Base-by-base conservation (phyloP, 2,113 vertebrate genomes). In the Cryptotis parvus region DNA sequence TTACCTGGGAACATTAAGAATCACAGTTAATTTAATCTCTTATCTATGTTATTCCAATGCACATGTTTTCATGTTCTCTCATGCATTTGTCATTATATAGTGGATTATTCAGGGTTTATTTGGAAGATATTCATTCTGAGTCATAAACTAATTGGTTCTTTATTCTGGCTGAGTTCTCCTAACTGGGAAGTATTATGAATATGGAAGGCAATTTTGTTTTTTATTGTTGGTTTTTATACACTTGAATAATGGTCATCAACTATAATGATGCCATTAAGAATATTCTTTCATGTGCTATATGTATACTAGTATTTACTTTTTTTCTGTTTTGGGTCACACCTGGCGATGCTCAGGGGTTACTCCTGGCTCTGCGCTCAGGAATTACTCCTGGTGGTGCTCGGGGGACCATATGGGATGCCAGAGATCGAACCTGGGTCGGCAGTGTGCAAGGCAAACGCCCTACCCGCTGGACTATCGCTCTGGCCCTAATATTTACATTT, bases 1-100 rank as follows among this genome's bases (percentile, higher is more conserved):
- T 99, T 81, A 99, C 99, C 99, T 99, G 95, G 63, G 87, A 93
- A 87, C 74, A 63, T 96, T 27, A 95, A 20, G 58, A 95, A 94
- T 22, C 92, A n/a, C 0, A 66, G 63, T 94, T 95, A 75, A 94
- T 43, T 49, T 85, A 70, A 27, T 77, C 87, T 92, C 52, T 65
- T 12, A 91, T 0, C 37, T 4, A 66, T 20, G 5, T n/a, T 49
- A 39, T 41, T 37, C 8, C 8, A 81, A 89, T 27, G 45, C 33
- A 39, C 15, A 29, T 1, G 14, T n/a, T n/a, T n/a, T 5, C 9
- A n/a, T 15, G 61, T 94, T 81, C n/a, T 84, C 20, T 55, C 77
- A 15, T 87, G 0, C 78, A 90, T 52, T 11, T 63, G 11, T 43
- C 55, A 66, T 16, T 31, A 86, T 33, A 22, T 0, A 2, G 52